Percentiles rank a stretch among this genome's conserved stretches.
Conservation (phyloP, 2,888 invertebrate species). For the Drosophila quasianomalipes region DNA sequence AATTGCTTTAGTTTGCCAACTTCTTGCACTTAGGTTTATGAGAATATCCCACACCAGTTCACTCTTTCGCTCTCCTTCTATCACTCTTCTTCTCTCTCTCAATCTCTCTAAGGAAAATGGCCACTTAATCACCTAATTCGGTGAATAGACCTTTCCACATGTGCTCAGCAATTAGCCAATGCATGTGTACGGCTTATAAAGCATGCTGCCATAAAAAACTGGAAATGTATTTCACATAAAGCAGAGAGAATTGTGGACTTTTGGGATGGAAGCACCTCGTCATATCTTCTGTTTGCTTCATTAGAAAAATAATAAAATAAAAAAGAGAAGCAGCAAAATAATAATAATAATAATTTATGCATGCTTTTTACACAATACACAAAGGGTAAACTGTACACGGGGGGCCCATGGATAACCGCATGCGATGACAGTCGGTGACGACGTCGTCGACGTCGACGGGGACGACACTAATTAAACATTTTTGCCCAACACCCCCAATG, state of each 20-base stretch:
- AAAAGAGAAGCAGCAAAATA: slow-evolving; percentile 18
- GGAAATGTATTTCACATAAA: not conserved
- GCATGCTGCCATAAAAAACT: not conserved
- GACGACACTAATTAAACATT: slow-evolving; percentile 76
- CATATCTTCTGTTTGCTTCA: slow-evolving; percentile 46
- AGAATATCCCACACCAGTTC: slow-evolving; percentile 13
- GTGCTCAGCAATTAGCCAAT: slow-evolving; percentile 2
- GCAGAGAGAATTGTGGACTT: not conserved
- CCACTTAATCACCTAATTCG: slow-evolving; percentile 29
- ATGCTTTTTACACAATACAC: slow-evolving; percentile 73
- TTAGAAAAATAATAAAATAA: slow-evolving; percentile 47
- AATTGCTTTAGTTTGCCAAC: slow-evolving; percentile 57
- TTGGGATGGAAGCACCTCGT: not conserved
- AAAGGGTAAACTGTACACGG: slow-evolving; percentile 64
- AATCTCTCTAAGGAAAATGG: not conserved
- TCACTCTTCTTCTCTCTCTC: not conserved
- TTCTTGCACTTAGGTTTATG: slow-evolving; percentile 15
- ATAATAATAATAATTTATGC: slow-evolving; percentile 72
- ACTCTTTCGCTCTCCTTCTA: not conserved
- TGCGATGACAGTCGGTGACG: slow-evolving; percentile 17
- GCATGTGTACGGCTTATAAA: not conserved
- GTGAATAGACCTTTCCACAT: slow-evolving; percentile 25
- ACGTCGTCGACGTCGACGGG: slow-evolving; percentile 37
- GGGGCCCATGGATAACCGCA: slow-evolving; percentile 50
- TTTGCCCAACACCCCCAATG: slow-evolving; percentile 56